Conservation (phyloP, 35 echinoderm and acorn worm genomes). For the Anneissia japonica region DNA sequence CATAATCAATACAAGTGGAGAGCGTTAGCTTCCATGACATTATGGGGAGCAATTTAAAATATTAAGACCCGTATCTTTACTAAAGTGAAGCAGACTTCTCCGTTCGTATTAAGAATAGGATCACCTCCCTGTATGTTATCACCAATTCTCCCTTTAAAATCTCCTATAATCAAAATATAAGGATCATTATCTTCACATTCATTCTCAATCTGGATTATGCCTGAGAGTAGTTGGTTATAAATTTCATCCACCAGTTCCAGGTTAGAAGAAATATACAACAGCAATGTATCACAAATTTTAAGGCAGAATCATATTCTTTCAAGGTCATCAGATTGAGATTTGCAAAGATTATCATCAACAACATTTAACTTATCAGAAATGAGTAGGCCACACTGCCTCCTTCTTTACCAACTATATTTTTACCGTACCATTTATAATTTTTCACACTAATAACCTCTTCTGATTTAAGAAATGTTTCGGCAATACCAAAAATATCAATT, state of each 20-base stretch:
- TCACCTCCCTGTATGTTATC: not conserved
- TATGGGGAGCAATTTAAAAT: not conserved
- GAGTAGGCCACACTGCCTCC: not conserved
- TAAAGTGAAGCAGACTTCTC: not conserved
- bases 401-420: not conserved
- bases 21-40: not conserved
- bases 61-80: not conserved
- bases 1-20: not conserved
- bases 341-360: not conserved
- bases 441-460: not conserved
- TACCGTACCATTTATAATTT: not conserved
- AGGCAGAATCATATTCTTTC: constrained; percentile 24
- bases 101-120: not conserved
- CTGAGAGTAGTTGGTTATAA: not conserved
- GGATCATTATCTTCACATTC: not conserved
- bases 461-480: not conserved
- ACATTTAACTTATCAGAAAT: constrained; percentile 6
- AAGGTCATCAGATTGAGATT: constrained; percentile 3
- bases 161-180: not conserved
- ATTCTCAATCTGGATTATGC: not conserved
- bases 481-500: not conserved
- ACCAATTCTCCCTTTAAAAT: not conserved
- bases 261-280: not conserved
- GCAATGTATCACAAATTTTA: too few species aligned
- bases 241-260: not conserved